Base-by-base conservation (phyloP, 2,888 invertebrate genomes). In the Drosophila pseudotalamancana region DNA sequence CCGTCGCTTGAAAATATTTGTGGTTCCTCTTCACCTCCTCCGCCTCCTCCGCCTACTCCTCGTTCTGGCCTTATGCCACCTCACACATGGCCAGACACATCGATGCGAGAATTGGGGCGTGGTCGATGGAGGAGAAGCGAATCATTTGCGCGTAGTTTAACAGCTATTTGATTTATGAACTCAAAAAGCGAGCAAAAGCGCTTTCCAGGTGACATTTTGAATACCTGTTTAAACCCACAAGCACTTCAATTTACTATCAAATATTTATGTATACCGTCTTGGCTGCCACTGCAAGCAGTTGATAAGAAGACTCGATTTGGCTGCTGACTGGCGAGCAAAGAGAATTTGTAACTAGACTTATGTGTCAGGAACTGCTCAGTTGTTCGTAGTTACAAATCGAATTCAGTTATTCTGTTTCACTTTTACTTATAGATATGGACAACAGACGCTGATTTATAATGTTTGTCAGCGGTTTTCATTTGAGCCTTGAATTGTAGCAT, bases 101-200 rank as follows among this genome's bases (percentile, higher is more conserved):
- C 9, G 48, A n/a, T n/a, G 39, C 9, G 6, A 1, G 32, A 9
- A 8, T 25, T 9, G 1, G 9, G n/a, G 16, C 11, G 18, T 23
- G 34, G 4, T 11, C 14, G 11, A 11, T n/a, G 11, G 1, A 14
- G 14, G 25, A 3, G 25, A 18, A 12, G n/a, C 21, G 14, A 21
- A 63, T n/a, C 34, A 27, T 31, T 42, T 16, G 37, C 18, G 46
- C 55, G 39, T 51, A 64, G 60, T 59, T 83, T 59, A 67, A 77
- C 57, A 68, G 57, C 62, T 57, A 59, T 66, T 77, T 67, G 87
- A 81, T 84, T 87, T 84, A 81, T 87, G 74, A 43, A 45, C 74
- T 51, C 21, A 34, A 55, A 50, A 46, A 46, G 49, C 39, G 39
- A 21, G 6, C 12, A 31, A 25, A 39, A 55, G 50, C 49, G 14